Base-by-base conservation (phyloP, 53 echinoderm and acorn worm genomes). In the Antedon mediterranea region DNA sequence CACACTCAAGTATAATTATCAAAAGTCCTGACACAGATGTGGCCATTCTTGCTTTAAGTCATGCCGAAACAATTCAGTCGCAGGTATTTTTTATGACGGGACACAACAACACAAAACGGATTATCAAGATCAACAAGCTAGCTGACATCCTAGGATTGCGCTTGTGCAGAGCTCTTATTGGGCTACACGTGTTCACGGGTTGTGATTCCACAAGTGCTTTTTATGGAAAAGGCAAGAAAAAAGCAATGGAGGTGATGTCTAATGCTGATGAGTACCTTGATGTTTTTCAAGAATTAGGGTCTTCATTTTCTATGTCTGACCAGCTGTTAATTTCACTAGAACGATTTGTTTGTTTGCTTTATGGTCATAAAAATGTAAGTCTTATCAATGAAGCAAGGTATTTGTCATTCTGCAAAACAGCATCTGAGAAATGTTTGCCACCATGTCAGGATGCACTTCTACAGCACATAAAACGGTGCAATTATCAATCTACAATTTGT, bases 1-100 rank as follows among this genome's bases (percentile, higher is more conserved):
- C 34, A 30, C 14, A 77, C 29, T 3, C 34, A 6, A 34, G 26
- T 77, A 32, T 77, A 20, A 34, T 77, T 14, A 77, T 77, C 41
- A 43, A 31, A 34, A 77, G 78, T 27, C 78, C 78, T 23, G 78
- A 77, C 41, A 43, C 78, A 2, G 78, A 77, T 43, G 78, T 77
- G 20, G 78, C 78, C 20, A 77, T 37, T 28, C 0, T 77, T 34
- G 41, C 42, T 13, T 13, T 77, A 14, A 30, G 41, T 8, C 78
- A 77, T 43, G 34, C 78, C 4, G 41, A 77, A 44, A 43, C 34
- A 34, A 77, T 77, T 28, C 41, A 30, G 41, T 41, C 18, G 13
- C 28, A 76, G 32, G n/a, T 76, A 76, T 32, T 27, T n/a, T 76
- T 32, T 31, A 31, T 76, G 41, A 76, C 33, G 32, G 76, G 76